Evolutionary conservation across 1,140 invertebrate species (phyloP), one percentile per base, ranked within the genome.

Genomic region (Epicauta chinensis): DNA sequence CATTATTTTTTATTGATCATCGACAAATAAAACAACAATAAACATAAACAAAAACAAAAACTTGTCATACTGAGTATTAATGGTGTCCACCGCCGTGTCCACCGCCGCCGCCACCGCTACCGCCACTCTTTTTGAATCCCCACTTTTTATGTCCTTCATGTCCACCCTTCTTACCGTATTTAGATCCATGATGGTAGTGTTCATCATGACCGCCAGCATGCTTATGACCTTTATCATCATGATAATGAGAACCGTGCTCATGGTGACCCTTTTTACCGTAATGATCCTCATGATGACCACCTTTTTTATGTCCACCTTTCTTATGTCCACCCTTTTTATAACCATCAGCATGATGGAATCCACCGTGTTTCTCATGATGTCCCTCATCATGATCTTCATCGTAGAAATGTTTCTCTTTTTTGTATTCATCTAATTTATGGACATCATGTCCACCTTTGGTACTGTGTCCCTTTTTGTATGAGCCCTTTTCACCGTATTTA

Each of bases 391-490:
- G 79, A 60, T 81, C 76, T 65, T 81, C 80, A 58, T 81, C 79
- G 69, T 78, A 81, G 73, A 81, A 82, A 62, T 84, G 78, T 51
- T 83, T 83, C 49, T 84, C 77, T 60, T 85, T 86, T 61, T 84
- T 83, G 66, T 75, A 84, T 61, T 85, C 82, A 67, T 86, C 83
- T 47, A 82, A 66, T 58, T 86, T 83, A 63, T 84, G 80, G 1
- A 84, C 75, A 55, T 83, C 80, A 62, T 85, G 83, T 53, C 79
- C 78, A 16, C 80, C 79, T 56, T 81, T 78, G 43, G 77, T 80
- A 69, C 76, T 76, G 64, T 81, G 79, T 1, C 80, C 80, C 65
- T 81, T 82, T 39, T 81, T 78, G 69, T 79, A 79, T 41, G 72
- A 71, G 48, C 80, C 79, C 54, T 79, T 76, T 56, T 83, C 77